Percentiles rank a stretch among this genome's conserved stretches.
Evolutionary conservation across 2,888 invertebrate genomes (phyloP).

Genomic region (Sphaerophoria rueppellii): DNA sequence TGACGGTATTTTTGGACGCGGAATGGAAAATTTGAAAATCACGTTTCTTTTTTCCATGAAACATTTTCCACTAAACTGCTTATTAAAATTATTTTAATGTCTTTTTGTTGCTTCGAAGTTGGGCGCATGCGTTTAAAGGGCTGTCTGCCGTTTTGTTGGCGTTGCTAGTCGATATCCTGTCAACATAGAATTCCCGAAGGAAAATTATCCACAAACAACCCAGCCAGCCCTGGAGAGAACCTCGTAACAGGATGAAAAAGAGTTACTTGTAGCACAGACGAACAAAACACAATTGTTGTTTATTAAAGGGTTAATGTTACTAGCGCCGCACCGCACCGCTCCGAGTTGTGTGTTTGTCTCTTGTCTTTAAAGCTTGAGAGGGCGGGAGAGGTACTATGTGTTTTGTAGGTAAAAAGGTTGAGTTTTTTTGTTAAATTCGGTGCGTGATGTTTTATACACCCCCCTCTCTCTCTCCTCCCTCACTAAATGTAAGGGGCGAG

Average conservation of each 20-base stretch:
- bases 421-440: neutral
- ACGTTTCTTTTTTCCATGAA: neutral
- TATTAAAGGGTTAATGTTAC: conserved; percentile 18
- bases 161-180: conserved; percentile 28
- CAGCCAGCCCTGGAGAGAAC: neutral
- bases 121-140: conserved; percentile 17
- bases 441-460: conserved; percentile 20
- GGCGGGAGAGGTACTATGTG: neutral
- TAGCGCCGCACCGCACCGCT: neutral
- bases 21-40: conserved; percentile 11
- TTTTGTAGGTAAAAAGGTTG: neutral
- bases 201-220: conserved; percentile 2
- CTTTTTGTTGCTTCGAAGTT: neutral
- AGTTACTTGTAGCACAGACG: conserved; percentile 18
- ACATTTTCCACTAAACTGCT: conserved; percentile 17
- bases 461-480: neutral
- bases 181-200: conserved; percentile 30
- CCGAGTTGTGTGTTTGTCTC: conserved; percentile 5
- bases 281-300: conserved; percentile 20
- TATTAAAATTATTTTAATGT: conserved; percentile 23
- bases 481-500: neutral
- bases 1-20: conserved; percentile 4
- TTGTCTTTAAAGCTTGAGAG: neutral
- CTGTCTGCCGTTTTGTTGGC: neutral
- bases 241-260: conserved; percentile 21